Conservation (phyloP, 2,797 vertebrate species). For the Leptatherina wallacei region DNA sequence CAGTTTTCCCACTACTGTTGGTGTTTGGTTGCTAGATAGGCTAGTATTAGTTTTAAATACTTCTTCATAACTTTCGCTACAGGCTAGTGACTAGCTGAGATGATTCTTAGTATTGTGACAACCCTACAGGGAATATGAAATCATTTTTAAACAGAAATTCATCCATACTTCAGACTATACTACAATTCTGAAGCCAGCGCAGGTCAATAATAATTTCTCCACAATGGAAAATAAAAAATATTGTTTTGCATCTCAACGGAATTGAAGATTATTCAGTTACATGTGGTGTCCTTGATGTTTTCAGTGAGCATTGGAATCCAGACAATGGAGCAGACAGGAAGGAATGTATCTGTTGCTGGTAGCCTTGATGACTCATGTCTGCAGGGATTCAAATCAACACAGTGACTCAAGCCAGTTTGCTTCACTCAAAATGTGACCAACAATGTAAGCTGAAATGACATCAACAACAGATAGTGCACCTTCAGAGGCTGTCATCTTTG, state of each 20-base stretch:
- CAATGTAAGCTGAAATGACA: constrained; percentile 23
- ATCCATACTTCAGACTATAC: background rate
- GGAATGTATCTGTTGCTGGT: constrained; percentile 33
- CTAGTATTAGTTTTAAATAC: too few relatives aligned
- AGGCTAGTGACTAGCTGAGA: too few relatives aligned
- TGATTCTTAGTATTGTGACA: too few relatives aligned
- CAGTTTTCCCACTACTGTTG: too few relatives aligned
- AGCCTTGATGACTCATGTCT: constrained; percentile 69
- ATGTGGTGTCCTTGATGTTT: constrained; percentile 39
- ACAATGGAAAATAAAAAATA: constrained; percentile 6
- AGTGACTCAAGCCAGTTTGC: constrained; percentile 54
- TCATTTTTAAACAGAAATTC: constrained; percentile 10
- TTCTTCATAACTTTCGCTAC: too few relatives aligned
- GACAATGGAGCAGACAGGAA: constrained; percentile 39
- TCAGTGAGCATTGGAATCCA: constrained; percentile 32
- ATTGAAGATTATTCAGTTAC: constrained; percentile 3
- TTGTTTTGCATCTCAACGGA: constrained; percentile 12
- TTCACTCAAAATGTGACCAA: constrained; percentile 44
- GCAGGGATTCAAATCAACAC: constrained; percentile 49
- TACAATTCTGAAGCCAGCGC: constrained; percentile 9
- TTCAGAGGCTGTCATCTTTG: constrained; percentile 32
- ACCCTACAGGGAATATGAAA: background rate
- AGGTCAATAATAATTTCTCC: constrained; percentile 8
- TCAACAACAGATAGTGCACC: constrained; percentile 43
- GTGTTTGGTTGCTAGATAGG: too few relatives aligned